Evolutionary conservation across 2,797 vertebrate species (phyloP).

Genomic region (Alexandromys oeconomus): DNA sequence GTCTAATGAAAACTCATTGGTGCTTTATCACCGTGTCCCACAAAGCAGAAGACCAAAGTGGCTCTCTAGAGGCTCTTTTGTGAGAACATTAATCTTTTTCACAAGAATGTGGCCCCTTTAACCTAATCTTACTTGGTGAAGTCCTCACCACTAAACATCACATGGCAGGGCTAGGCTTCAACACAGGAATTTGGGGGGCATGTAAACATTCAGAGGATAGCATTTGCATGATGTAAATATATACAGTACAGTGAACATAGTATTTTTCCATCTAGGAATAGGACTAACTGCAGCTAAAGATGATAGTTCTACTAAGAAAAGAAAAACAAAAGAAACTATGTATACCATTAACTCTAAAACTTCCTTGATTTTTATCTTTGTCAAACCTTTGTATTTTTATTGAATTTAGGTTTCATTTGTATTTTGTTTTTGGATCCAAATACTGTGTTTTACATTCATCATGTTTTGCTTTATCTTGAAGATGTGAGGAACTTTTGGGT

Average conservation of each 20-base stretch:
- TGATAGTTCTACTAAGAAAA: not conserved
- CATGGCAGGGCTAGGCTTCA: not conserved
- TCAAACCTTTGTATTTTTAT: not conserved
- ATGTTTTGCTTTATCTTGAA: conserved; percentile 3
- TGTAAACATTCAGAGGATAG: not conserved
- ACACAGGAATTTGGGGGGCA: not conserved
- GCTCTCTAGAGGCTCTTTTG: not conserved
- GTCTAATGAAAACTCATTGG: not conserved
- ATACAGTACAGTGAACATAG: not conserved
- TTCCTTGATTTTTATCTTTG: conserved; percentile 23
- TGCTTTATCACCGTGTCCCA: not conserved
- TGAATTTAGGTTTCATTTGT: conserved; percentile 26
- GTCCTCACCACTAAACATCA: not conserved
- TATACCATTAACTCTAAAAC: not conserved
- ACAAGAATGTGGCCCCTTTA: not conserved
- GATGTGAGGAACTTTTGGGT: conserved; percentile 24
- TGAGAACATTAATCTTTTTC: not conserved
- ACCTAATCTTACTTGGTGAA: not conserved
- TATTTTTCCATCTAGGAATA: not conserved
- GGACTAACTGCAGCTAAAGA: not conserved
- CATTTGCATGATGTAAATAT: not conserved
- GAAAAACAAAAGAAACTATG: not conserved
- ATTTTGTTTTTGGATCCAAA: conserved; percentile 6
- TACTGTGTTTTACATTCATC: not conserved
- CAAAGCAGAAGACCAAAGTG: not conserved